Base-by-base conservation (phyloP, 2,113 vertebrate species). In the Anoura caudifer region DNA sequence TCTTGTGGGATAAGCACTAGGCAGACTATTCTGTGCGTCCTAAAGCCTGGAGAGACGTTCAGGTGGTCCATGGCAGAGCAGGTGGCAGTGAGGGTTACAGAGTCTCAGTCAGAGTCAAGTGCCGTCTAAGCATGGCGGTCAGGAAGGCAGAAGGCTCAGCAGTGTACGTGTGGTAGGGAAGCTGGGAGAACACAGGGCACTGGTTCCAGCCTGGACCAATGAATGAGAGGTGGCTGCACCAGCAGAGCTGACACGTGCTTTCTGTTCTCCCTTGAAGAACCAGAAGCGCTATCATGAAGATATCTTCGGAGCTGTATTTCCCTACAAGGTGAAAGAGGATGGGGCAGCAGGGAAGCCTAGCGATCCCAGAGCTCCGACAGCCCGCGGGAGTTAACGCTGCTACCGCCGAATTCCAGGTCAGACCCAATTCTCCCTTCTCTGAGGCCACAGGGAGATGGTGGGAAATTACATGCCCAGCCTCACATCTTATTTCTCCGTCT, bases 211-310 rank as follows among this genome's bases (percentile, higher is more conserved):
- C 52, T 22, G 33, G 36, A 28, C 50, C 47, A 17, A 61, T 50
- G 70, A 69, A 16, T 3, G 54, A 72, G 54, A 63, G 50, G 45
- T 0, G 0, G 5, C 80, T 72, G 33, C 41, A 15, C 50, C 63
- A 14, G 13, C 16, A 63, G 43, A 47, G 22, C 73, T 88, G 67
- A 97, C 50, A 7, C 31, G 0, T 52, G 81, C 1, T 70, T 36
- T 88, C 89, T 87, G 87, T 28, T 97, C 86, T 19, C 54, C 94
- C 87, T 97, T 92, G 26, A 96, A 99, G 99, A 97, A 87, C 91
- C 98, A 99, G 87, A 99, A 98, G 92, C 98, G 98, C 69, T 99
- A 99, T 95, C 99, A 99, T 20, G 99, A 99, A 90, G 99, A 99
- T 61, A 98, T 99, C 83, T 99, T 99, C 90, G 98, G 99, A 80